These are phyloP conservation scores for Galerucella pusilla DNA, from an alignment of 2,888 invertebrate genomes.

Conservation along the genomic window DNA sequence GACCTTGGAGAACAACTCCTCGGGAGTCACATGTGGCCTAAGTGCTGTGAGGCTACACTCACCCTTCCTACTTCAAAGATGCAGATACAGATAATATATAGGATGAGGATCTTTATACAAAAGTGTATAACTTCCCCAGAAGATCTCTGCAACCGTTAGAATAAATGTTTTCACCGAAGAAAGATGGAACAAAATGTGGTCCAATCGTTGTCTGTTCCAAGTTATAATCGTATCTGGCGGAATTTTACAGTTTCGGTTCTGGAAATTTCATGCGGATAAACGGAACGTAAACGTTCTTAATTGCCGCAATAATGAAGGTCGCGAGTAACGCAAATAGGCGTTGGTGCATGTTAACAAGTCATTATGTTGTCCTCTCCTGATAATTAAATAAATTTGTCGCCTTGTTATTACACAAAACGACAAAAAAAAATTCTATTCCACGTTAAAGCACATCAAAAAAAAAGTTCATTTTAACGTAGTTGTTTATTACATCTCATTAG, in stretches of 20 bases:
- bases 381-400: slow-evolving; percentile 44
- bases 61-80: too few relatives aligned
- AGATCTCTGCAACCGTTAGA: too few relatives aligned
- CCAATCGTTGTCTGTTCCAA: background rate
- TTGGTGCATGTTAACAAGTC: slow-evolving; percentile 52
- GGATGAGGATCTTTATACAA: too few relatives aligned
- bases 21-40: too few relatives aligned
- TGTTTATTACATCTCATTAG: background rate
- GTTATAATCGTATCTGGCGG: too few relatives aligned
- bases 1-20: too few relatives aligned
- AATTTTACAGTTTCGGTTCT: slow-evolving; percentile 19
- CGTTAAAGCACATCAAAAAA: slow-evolving; percentile 7
- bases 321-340: slow-evolving; percentile 46
- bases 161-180: too few relatives aligned
- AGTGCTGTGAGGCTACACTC: too few relatives aligned
- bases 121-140: too few relatives aligned
- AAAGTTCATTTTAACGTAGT: background rate
- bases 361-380: slow-evolving; percentile 50
- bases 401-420: slow-evolving; percentile 38
- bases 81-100: too few relatives aligned
- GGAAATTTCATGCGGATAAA: slow-evolving; percentile 33
- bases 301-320: slow-evolving; percentile 51
- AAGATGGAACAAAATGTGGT: too few relatives aligned
- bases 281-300: slow-evolving; percentile 46
- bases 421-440: background rate